These are phyloP conservation scores for Siderastrea radians DNA, from an alignment of 92 coral and sea anemone species.

Conservation along the genomic window DNA sequence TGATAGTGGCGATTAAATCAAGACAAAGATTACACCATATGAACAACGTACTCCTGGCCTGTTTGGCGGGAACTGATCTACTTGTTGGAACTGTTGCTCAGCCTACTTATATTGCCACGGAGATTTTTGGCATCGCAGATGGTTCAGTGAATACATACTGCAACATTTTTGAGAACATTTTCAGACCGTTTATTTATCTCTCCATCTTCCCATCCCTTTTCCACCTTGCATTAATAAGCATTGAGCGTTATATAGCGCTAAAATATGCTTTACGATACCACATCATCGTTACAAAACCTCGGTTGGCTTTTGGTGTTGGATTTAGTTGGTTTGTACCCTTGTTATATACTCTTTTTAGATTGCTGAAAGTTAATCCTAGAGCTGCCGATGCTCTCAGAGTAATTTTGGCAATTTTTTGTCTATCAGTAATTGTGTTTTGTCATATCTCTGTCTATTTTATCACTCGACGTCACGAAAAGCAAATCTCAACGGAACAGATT, in stretches of 20 bases:
- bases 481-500: no score
- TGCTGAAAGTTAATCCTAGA: no score
- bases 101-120: background rate
- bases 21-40: background rate
- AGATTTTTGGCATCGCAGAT: background rate
- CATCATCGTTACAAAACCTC: background rate
- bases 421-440: no score
- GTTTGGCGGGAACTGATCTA: constrained; percentile 16
- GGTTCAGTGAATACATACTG: background rate
- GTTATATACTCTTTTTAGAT: no score
- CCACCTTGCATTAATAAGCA: background rate
- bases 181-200: background rate
- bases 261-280: background rate
- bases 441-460: no score
- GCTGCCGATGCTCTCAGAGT: no score
- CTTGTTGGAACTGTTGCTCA: background rate
- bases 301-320: no score
- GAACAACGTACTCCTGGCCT: background rate
- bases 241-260: constrained; percentile 11
- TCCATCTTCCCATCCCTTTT: background rate
- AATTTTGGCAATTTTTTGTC: no score
- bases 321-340: no score
- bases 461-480: no score
- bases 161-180: no score
- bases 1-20: constrained; percentile 6